Conservation (phyloP, 2,113 vertebrate genomes). For the Mesocricetus auratus region DNA sequence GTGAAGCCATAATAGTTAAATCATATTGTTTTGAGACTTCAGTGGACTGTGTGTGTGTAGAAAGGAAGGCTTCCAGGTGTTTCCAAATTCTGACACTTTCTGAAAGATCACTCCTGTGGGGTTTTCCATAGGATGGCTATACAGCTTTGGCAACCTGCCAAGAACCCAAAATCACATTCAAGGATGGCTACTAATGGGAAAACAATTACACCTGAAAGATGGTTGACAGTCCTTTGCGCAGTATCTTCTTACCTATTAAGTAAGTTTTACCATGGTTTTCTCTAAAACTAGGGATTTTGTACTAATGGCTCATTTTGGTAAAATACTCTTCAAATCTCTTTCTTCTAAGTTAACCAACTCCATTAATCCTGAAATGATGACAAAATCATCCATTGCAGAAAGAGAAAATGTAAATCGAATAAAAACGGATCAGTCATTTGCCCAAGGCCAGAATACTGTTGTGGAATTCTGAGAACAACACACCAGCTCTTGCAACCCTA, state of each 20-base stretch:
- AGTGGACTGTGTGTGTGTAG: not conserved
- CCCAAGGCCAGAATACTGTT: constrained; percentile 5
- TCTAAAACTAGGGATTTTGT: not conserved
- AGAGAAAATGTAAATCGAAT: not conserved
- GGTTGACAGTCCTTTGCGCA: not conserved
- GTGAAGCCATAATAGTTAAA: not conserved
- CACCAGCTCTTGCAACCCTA: not conserved
- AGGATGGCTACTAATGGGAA: not conserved
- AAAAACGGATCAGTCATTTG: not conserved
- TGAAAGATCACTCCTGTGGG: constrained; percentile 12
- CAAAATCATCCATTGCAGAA: not conserved
- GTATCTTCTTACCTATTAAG: constrained; percentile 10
- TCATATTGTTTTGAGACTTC: not conserved
- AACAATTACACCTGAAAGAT: constrained; percentile 4
- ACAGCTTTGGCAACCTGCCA: constrained; percentile 11
- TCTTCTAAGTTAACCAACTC: constrained; percentile 18
- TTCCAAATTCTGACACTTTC: constrained; percentile 15
- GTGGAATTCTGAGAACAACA: not conserved
- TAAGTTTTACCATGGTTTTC: not conserved
- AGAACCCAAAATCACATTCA: not conserved
- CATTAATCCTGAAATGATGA: not conserved
- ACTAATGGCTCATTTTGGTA: not conserved
- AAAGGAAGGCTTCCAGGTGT: constrained; percentile 54
- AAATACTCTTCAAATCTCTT: constrained; percentile 25
- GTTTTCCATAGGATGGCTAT: constrained; percentile 46